phyloP scores from a whole-genome alignment of 2,888 invertebrate genomes.

The Pheosia tremula region DNA sequence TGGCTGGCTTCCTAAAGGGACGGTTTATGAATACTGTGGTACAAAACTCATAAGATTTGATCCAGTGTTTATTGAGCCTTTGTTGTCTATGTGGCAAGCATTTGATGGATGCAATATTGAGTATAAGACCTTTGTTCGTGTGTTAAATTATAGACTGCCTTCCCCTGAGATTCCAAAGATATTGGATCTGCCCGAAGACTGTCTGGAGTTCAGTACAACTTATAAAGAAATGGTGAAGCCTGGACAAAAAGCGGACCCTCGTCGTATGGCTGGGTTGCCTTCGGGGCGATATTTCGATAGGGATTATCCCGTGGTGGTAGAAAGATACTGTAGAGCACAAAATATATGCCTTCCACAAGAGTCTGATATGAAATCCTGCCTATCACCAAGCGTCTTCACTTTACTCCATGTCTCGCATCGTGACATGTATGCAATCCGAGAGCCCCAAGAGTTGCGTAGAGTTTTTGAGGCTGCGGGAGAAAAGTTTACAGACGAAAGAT shows the following conservation, averaged over 20 bases:
- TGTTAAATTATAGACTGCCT: slow-evolving; percentile 73
- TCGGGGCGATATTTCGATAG: slow-evolving; percentile 73
- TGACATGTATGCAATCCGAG: slow-evolving; percentile 68
- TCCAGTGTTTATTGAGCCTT: slow-evolving; percentile 73
- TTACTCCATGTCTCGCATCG: slow-evolving; percentile 63
- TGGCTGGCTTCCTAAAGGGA: slow-evolving; percentile 73
- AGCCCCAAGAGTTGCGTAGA: slow-evolving; percentile 60
- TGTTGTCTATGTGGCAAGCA: slow-evolving; percentile 74
- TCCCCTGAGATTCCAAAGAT: slow-evolving; percentile 71
- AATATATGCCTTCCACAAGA: slow-evolving; percentile 64
- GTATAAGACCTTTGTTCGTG: slow-evolving; percentile 77
- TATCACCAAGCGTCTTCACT: slow-evolving; percentile 65
- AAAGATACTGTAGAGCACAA: slow-evolving; percentile 54
- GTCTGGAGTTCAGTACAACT: slow-evolving; percentile 67
- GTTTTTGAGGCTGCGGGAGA: slow-evolving; percentile 83
- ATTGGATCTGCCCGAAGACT: slow-evolving; percentile 57
- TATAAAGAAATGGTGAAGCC: slow-evolving; percentile 73
- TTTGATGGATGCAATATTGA: slow-evolving; percentile 73
- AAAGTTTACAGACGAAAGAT: slow-evolving; percentile 73
- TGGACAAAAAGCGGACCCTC: slow-evolving; percentile 46
- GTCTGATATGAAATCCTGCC: slow-evolving; percentile 61
- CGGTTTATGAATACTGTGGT: slow-evolving; percentile 71
- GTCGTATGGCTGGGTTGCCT: slow-evolving; percentile 65
- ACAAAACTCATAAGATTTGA: slow-evolving; percentile 73
- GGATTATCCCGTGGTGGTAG: slow-evolving; percentile 65